Evolutionary conservation across 2,113 vertebrate genomes (phyloP), one percentile per base, ranked within the genome.

Genomic region (Candoia aspera): DNA sequence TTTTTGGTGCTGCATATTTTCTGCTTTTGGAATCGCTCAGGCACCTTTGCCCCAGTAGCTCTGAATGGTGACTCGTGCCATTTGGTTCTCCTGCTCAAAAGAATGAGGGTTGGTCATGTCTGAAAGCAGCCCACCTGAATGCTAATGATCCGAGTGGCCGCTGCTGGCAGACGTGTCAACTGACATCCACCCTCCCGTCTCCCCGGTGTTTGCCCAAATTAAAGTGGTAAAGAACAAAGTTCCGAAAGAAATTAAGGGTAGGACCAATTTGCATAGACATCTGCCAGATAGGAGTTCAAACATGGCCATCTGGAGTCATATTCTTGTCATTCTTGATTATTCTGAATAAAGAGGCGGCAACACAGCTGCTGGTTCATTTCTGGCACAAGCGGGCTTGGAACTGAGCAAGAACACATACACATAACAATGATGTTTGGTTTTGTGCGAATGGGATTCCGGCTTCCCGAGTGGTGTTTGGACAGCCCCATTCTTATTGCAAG

Each of bases 221-320:
- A 94, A 95, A 96, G 95, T 91, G 86, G 33, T 95, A 95, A 96
- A 97, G 97, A 97, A 96, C 95, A 96, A 96, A 97, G 96, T 97
- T 97, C 97, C 96, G 95, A 96, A 97, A 97, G 96, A 96, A 97
- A 97, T 97, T 95, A 95, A 95, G 96, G 96, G 92, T 94, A 93
- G 95, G 95, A 95, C 95, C 97, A 95, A 96, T 97, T 98, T 97
- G 96, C 96, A 96, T 93, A 97, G 96, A 96, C 95, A 95, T 96
- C 96, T 97, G 96, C 86, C 46, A 93, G 95, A 91, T 93, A 84
- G 94, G 92, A 95, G 94, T 97, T 97, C 96, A 97, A 97, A 97
- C 91, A 64, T 0, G 58, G 92, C 96, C 96, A 96, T 97, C 96
- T 97, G 95, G 96, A 95, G 93, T 64, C 95, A 87, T 73, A 13